Base-by-base conservation (phyloP, 2,888 invertebrate species). In the Drosophila setosimentum region DNA sequence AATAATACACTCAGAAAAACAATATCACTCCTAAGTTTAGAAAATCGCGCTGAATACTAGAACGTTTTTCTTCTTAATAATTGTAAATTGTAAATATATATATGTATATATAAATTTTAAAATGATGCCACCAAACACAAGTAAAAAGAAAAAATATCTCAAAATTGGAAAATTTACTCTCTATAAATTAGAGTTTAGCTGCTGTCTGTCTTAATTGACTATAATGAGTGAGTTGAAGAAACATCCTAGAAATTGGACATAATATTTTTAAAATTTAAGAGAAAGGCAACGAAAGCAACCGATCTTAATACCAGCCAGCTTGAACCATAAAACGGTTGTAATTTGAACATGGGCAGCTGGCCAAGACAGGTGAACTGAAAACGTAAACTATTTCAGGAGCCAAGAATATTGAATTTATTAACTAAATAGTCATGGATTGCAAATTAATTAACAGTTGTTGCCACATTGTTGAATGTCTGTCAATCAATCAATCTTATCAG, bases 401-500 rank as follows among this genome's bases (percentile, higher is more conserved):
- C 37, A 8, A 18, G 3, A 18, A 42, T 21, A 21, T 7, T 21
- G 7, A 13, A 21, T 33, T 35, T 33, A 54, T 18, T 11, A 27
- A 4, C 33, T 35, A 11, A 11, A 27, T 27, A 1, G 50, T n/a
- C 27, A 29, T 50, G 6, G 2, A 35, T 21, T 24, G 33, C 18
- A 35, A 54, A 33, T 53, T 18, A 33, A 29, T 24, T 27, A 32
- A 35, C 4, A 27, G 1, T 16, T 24, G 16, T 24, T 8, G 45
- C 27, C 1, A 49, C 35, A 35, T 54, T 55, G 55, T 37, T 29
- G 5, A 55, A 29, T 55, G n/a, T 3, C n/a, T 10, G 6, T 1
- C 16, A n/a, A n/a, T n/a, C n/a, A n/a, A n/a, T n/a, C 33, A 54
- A 54, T 35, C 54, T 54, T 35, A 55, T 55, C 18, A 27, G 27